Evolutionary conservation across 2,888 invertebrate genomes (phyloP).

Genomic region (Andricus quercusramuli): DNA sequence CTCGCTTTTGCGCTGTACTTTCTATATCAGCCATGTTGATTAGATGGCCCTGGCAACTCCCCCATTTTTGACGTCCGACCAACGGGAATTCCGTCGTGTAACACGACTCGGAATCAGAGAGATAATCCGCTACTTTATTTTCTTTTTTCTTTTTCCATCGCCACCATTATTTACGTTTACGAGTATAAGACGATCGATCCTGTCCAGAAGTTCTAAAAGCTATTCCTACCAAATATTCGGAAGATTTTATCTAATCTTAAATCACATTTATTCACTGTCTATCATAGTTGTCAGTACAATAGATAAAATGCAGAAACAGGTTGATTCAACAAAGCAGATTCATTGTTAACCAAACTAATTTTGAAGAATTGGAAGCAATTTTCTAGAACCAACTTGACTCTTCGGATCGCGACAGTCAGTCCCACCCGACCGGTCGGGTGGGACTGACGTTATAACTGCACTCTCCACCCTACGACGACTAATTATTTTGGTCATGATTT

Average conservation of each 20-base stretch:
- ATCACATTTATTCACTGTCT: not conserved
- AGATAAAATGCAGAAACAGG: not conserved
- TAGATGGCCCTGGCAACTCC: constrained; percentile 24
- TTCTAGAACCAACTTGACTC: too few species aligned
- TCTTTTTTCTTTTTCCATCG: not conserved
- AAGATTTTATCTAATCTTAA: not conserved
- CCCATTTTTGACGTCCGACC: constrained; percentile 17
- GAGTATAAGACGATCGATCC: constrained; percentile 17
- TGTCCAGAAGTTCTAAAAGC: not conserved
- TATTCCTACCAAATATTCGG: not conserved
- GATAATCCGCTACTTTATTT: constrained; percentile 9
- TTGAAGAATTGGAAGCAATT: too few species aligned
- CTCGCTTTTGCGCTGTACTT: constrained; percentile 26
- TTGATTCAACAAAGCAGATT: too few species aligned
- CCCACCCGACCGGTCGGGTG: too few species aligned
- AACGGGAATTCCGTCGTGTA: constrained; percentile 29
- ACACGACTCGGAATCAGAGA: constrained; percentile 19
- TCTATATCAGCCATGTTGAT: constrained; percentile 17
- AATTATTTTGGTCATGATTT: too few species aligned
- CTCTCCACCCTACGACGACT: too few species aligned
- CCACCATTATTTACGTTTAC: constrained; percentile 17
- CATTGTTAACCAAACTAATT: too few species aligned
- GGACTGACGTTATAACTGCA: too few species aligned
- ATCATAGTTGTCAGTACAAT: not conserved
- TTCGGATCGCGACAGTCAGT: too few species aligned